Percentiles rank a stretch among this genome's conserved stretches.
These are phyloP conservation scores for Rhimphoctona megacephalus DNA, from an alignment of 2,888 invertebrate species.

Conservation along the genomic window DNA sequence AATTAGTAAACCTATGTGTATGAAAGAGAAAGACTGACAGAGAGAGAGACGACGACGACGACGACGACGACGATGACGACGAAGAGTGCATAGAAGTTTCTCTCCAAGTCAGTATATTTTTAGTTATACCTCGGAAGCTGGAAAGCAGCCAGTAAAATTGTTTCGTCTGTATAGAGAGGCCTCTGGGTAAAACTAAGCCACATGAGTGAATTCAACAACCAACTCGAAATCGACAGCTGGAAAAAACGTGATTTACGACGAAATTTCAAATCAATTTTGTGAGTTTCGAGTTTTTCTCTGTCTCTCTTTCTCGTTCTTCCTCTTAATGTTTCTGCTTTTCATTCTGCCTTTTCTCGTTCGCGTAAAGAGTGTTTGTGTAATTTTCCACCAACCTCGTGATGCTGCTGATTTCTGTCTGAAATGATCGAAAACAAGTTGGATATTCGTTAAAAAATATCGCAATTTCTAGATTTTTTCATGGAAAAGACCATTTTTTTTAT, in stretches of 20 bases:
- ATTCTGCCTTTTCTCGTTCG: background rate
- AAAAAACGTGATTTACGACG: slow-evolving; percentile 60
- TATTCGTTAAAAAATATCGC: background rate
- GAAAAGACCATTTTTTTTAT: background rate
- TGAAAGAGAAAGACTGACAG: background rate
- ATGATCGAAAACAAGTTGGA: background rate
- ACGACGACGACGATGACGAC: background rate
- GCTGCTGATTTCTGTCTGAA: background rate
- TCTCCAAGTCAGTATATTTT: slow-evolving; percentile 62
- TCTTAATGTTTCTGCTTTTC: background rate
- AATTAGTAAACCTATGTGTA: background rate
- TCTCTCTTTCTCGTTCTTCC: slow-evolving; percentile 1
- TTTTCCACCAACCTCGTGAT: background rate
- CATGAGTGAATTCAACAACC: slow-evolving; percentile 58
- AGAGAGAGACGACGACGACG: slow-evolving; percentile 8
- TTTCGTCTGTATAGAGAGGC: slow-evolving; percentile 44
- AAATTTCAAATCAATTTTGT: slow-evolving; percentile 61
- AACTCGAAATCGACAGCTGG: slow-evolving; percentile 60
- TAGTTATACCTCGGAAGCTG: slow-evolving; percentile 68
- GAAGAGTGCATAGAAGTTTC: slow-evolving; percentile 21
- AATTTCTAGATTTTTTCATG: no score
- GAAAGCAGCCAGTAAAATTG: slow-evolving; percentile 63
- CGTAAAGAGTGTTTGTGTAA: slow-evolving; percentile 16
- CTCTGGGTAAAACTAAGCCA: slow-evolving; percentile 25
- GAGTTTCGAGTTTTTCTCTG: slow-evolving; percentile 44